Conservation (phyloP, 2,113 vertebrate species). For the Scomber colias region DNA sequence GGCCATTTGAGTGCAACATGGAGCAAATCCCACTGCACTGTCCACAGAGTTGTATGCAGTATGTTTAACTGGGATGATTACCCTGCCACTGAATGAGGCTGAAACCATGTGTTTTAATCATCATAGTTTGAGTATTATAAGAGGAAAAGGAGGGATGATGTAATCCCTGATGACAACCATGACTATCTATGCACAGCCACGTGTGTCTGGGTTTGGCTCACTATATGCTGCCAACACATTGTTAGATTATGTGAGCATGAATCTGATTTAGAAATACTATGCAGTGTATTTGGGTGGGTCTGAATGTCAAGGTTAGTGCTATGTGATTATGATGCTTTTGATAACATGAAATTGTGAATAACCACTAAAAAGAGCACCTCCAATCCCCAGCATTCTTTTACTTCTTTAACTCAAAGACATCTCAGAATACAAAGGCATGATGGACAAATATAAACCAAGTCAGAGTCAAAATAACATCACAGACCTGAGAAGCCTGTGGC, state of each 20-base stretch:
- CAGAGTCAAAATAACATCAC: constrained; percentile 50
- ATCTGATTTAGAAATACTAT: constrained; percentile 40
- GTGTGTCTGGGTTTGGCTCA: constrained; percentile 37
- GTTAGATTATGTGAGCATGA: constrained; percentile 32
- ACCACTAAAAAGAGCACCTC: neutral
- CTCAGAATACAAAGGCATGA: neutral
- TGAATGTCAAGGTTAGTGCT: neutral
- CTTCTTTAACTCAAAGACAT: constrained; percentile 15
- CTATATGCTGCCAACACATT: constrained; percentile 43
- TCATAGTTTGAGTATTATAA: constrained; percentile 36
- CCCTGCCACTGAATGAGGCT: constrained; percentile 14
- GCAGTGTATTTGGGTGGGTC: constrained; percentile 3
- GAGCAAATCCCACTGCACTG: constrained; percentile 34
- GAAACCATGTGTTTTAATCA: constrained; percentile 47
- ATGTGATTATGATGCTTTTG: neutral
- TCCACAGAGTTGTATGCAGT: constrained; percentile 23
- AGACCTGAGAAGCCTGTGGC: constrained; percentile 34
- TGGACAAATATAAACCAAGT: constrained; percentile 43
- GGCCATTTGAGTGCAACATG: constrained; percentile 33
- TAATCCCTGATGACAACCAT: constrained; percentile 64
- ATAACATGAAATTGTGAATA: constrained; percentile 15
- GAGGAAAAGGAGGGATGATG: constrained; percentile 43
- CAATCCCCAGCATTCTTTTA: constrained; percentile 7
- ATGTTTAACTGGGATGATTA: constrained; percentile 42
- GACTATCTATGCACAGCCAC: constrained; percentile 66